phyloP scores from a whole-genome alignment of 2,888 invertebrate genomes.

The Apodemia zela region DNA sequence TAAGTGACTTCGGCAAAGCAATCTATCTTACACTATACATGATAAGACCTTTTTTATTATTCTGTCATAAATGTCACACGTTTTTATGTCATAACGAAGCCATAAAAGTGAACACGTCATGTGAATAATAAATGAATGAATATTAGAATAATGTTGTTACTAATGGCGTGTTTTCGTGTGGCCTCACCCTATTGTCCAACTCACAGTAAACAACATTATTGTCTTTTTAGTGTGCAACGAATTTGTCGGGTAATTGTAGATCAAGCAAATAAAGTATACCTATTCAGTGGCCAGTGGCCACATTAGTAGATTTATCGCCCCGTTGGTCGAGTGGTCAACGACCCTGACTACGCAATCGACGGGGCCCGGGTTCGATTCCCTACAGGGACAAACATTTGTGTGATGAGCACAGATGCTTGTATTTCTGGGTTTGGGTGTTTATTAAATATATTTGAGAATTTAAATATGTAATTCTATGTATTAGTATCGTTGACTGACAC shows the following conservation, averaged over 20 bases:
- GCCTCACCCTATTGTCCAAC: slow-evolving; percentile 45
- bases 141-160: slow-evolving; percentile 59
- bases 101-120: slow-evolving; percentile 64
- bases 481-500: no score
- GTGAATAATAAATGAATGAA: slow-evolving; percentile 63
- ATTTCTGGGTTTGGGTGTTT: no score
- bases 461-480: no score
- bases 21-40: neutral
- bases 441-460: no score
- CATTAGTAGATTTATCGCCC: no score
- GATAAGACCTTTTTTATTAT: slow-evolving; percentile 5
- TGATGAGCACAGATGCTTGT: no score
- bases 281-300: neutral
- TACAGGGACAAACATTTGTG: no score
- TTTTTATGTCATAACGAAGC: slow-evolving; percentile 53
- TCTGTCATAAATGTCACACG: slow-evolving; percentile 40
- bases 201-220: neutral
- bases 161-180: slow-evolving; percentile 71
- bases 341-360: no score
- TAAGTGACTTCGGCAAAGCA: neutral
- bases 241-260: neutral
- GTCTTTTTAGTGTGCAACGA: slow-evolving; percentile 4
- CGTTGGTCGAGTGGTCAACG: no score
- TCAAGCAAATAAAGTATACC: neutral
- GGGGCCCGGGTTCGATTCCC: no score